Evolutionary conservation across 2,113 vertebrate genomes (phyloP), one percentile per base, ranked within the genome.

Genomic region (Amblyornis subalaris): DNA sequence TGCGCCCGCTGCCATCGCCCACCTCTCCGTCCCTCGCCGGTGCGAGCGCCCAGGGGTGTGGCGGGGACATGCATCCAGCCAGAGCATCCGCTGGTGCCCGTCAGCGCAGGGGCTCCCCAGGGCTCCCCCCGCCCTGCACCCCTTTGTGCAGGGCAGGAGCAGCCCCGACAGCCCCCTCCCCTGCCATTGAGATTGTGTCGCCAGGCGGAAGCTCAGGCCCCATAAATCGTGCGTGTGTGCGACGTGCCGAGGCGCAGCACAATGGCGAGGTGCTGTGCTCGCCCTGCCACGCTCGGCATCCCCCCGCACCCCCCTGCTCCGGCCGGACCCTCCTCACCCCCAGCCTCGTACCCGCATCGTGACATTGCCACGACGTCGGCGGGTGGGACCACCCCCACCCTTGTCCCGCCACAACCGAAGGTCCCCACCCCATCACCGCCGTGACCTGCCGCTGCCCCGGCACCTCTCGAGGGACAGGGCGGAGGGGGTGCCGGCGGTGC

Each of bases 241-340:
- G 95, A 95, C 83, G 80, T 90, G 94, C 94, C n/a, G 92, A 93
- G 96, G 94, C 82, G 65, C 91, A 86, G 91, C 94, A 96, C 96
- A 96, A 97, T 93, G 92, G 90, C 42, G 58, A 94, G 82, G 90
- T 24, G 35, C 57, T 28, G 14, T 3, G 69, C 73, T 92, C 57
- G 1, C 89, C 69, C 85, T 2, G 5, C 40, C 6, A 13, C 2
- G 4, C 47, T 51, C 21, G 29, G 58, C 78, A 57, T 23, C 62
- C 35, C n/a, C 25, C n/a, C 3, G 7, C 28, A 1, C 48, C 40
- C 47, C 24, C 0, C n/a, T n/a, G 40, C 75, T 25, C 35, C 1
- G 0, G 2, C 28, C 3, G 4, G 29, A 50, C 42, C 44, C 65
- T 3, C 3, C 21, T 26, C 36, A 5, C 17, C 69, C 31, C 5